These are phyloP conservation scores for Andrena fulva DNA, from an alignment of 2,888 invertebrate species.

Conservation along the genomic window DNA sequence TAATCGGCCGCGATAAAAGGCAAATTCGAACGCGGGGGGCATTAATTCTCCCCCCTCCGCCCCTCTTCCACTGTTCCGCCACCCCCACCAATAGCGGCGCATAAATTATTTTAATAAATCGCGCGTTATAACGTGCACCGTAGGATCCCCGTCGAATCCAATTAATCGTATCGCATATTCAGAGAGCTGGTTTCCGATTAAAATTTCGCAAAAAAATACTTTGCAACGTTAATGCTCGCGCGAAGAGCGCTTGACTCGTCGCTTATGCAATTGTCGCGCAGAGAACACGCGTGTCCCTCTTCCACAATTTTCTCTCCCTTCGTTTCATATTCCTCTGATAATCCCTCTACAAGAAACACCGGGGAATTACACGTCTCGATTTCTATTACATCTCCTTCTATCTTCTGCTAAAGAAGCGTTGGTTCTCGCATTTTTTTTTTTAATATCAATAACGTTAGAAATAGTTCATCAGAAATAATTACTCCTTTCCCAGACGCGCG, in stretches of 20 bases:
- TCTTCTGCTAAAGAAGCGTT: neutral
- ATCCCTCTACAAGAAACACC: too few species aligned
- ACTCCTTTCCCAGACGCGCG: conserved; percentile 43
- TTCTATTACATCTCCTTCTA: too few species aligned
- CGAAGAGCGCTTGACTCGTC: conserved; percentile 45
- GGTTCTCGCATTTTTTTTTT: neutral
- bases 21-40: conserved; percentile 27
- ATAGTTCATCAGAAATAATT: conserved; percentile 8
- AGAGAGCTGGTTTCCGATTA: conserved; percentile 42
- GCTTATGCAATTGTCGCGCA: conserved; percentile 38
- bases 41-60: conserved; percentile 39
- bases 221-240: conserved; percentile 50
- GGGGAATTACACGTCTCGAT: too few species aligned
- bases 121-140: conserved; percentile 46
- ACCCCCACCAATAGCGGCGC: conserved; percentile 4
- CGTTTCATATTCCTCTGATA: neutral
- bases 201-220: conserved; percentile 45
- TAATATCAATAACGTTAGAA: neutral
- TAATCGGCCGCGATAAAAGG: conserved; percentile 50
- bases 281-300: conserved; percentile 16
- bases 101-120: conserved; percentile 55
- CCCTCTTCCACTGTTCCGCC: neutral
- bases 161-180: conserved; percentile 53
- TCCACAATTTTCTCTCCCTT: neutral
- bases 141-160: conserved; percentile 45